Conservation (phyloP, 2,888 invertebrate species). For the Eutolmus rufibarbis region DNA sequence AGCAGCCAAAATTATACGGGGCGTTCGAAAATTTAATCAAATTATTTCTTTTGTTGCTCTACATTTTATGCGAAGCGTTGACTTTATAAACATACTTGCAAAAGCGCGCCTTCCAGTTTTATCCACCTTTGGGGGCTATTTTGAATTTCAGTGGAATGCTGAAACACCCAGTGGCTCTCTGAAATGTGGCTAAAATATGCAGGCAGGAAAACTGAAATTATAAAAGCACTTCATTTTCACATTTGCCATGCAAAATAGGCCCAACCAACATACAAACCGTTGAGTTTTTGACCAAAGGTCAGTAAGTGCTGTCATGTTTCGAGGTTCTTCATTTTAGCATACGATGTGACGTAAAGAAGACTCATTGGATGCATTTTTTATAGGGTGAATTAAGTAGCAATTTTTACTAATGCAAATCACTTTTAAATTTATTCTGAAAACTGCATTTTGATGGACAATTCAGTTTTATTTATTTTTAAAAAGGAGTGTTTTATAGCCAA, state of each 20-base stretch:
- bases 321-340: background rate
- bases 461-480: background rate
- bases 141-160: constrained; percentile 3
- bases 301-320: background rate
- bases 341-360: background rate
- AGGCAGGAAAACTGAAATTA: constrained; percentile 5
- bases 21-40: constrained; percentile 12
- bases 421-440: background rate
- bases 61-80: constrained; percentile 14
- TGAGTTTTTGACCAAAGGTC: background rate
- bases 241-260: background rate
- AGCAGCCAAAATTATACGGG: background rate
- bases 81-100: background rate
- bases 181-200: background rate
- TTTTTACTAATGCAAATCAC: background rate
- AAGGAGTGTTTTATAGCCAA: background rate
- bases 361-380: background rate
- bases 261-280: background rate
- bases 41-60: constrained; percentile 5
- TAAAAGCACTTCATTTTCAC: constrained; percentile 1
- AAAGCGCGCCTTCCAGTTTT: background rate
- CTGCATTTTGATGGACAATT: background rate
- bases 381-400: background rate
- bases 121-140: background rate
- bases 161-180: background rate